A percentile compares a stretch with the other conserved stretches of the same genome.
Conservation (phyloP, 2,113 vertebrate genomes). For the Myotis lucifugus region DNA sequence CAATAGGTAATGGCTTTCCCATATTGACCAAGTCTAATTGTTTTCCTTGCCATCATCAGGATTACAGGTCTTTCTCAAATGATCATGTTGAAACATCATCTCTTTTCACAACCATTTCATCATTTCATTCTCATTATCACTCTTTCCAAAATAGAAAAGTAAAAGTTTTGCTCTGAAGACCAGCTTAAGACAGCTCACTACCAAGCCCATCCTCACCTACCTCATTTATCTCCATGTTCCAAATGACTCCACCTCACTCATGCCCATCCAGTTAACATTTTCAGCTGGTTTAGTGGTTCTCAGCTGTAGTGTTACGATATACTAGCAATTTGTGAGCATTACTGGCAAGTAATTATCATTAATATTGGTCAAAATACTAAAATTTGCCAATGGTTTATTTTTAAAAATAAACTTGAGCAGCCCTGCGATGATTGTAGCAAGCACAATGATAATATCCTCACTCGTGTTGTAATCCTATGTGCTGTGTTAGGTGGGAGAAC, state of each 20-base stretch:
- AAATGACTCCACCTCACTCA: not conserved
- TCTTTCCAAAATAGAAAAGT: constrained; percentile 25
- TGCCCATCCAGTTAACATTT: not conserved
- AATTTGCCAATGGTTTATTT: not conserved
- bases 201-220: constrained; percentile 46
- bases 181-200: constrained; percentile 8
- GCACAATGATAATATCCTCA: not conserved
- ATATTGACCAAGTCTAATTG: constrained; percentile 37
- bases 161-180: constrained; percentile 47
- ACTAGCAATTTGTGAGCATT: not conserved
- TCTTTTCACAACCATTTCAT: not conserved
- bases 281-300: constrained; percentile 40
- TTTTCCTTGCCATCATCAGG: constrained; percentile 47
- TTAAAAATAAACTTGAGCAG: not conserved
- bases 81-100: not conserved
- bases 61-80: not conserved
- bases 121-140: constrained; percentile 13
- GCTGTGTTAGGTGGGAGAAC: not conserved
- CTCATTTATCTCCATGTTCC: constrained; percentile 19
- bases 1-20: constrained; percentile 84
- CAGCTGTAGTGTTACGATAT: not conserved
- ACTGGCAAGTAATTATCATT: not conserved
- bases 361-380: not conserved
- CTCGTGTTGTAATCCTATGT: not conserved
- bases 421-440: not conserved